A percentile compares a stretch with the other conserved stretches of the same genome.
Conservation (phyloP, 2,888 invertebrate species). For the Miltochrista miniata region DNA sequence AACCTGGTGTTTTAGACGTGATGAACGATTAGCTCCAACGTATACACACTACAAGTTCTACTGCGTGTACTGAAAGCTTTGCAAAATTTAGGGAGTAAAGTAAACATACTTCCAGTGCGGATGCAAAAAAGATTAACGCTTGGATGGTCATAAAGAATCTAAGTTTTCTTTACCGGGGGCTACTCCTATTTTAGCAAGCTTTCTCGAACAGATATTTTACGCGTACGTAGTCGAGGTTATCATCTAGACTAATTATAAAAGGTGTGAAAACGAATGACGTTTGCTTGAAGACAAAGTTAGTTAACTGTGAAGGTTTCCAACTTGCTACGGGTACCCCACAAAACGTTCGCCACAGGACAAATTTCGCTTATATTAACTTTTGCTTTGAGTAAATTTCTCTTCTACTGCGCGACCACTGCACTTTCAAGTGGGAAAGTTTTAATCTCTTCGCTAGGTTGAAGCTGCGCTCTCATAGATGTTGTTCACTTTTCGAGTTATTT, state of each 20-base stretch:
- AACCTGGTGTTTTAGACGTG: no score
- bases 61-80: no score
- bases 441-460: constrained; percentile 62
- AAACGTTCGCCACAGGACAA: constrained; percentile 72
- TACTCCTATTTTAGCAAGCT: no score
- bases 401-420: constrained; percentile 71
- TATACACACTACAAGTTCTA: no score
- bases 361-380: constrained; percentile 82
- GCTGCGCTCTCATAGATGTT: constrained; percentile 40
- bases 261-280: constrained; percentile 48
- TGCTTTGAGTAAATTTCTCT: constrained; percentile 76
- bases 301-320: constrained; percentile 52
- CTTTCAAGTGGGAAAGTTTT: constrained; percentile 78
- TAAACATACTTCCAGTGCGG: no score
- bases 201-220: no score
- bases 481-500: neutral
- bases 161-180: no score
- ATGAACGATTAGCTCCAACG: no score
- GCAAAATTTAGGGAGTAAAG: no score
- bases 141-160: no score
- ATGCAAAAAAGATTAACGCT: no score
- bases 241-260: neutral
- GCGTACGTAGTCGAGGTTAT: no score
- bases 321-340: constrained; percentile 55
- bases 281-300: constrained; percentile 53